Evolutionary conservation across 1,140 invertebrate genomes (phyloP).

Genomic region (Epicauta chinensis): DNA sequence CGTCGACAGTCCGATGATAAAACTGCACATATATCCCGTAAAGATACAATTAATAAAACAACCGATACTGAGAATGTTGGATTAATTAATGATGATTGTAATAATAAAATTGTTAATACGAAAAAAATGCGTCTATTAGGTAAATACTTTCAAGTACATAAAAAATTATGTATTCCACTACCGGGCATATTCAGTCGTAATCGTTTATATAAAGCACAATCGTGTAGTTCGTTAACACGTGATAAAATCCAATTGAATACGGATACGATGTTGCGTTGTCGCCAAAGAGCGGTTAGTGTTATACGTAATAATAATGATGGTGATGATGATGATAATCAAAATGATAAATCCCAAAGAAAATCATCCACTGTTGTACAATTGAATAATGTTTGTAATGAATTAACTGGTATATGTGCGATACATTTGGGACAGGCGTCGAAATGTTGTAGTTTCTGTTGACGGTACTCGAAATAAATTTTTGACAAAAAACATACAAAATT

Average conservation of each 20-base stretch:
- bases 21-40: constrained; percentile 22
- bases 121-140: constrained; percentile 56
- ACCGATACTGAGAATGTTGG: constrained; percentile 32
- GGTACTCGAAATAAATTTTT: constrained; percentile 16
- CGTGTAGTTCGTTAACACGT: constrained; percentile 51
- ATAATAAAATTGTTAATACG: constrained; percentile 23
- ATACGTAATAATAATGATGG: constrained; percentile 44
- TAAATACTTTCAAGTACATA: constrained; percentile 59
- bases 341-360: constrained; percentile 21
- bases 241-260: constrained; percentile 43
- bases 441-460: constrained; percentile 53
- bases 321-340: constrained; percentile 48
- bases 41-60: constrained; percentile 8
- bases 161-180: constrained; percentile 51
- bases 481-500: not conserved
- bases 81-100: constrained; percentile 37
- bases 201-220: constrained; percentile 54
- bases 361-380: constrained; percentile 35
- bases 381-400: constrained; percentile 44
- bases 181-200: constrained; percentile 49
- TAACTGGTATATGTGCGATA: constrained; percentile 49
- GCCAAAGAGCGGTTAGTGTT: constrained; percentile 41
- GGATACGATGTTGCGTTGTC: constrained; percentile 19
- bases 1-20: constrained; percentile 11
- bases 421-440: constrained; percentile 52